Evolutionary conservation across 2,797 vertebrate species (phyloP).

Genomic region (Chrysocyon brachyurus): DNA sequence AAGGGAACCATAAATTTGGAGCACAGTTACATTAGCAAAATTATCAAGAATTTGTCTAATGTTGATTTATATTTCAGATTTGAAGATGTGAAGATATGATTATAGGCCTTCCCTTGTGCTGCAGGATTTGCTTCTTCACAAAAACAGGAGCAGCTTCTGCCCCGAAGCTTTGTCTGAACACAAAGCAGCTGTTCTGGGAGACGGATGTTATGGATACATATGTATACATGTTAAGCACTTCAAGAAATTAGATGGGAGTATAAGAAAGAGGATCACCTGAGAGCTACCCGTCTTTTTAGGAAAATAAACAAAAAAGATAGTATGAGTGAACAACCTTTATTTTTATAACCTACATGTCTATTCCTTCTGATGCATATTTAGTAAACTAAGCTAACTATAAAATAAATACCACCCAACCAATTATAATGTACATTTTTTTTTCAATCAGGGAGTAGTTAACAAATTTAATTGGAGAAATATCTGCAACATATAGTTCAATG

Average conservation of each 20-base stretch:
- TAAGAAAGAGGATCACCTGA: neutral
- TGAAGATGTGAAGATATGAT: neutral
- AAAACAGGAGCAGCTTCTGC: neutral
- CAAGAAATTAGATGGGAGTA: neutral
- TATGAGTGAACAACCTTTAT: neutral
- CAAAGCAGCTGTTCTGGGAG: neutral
- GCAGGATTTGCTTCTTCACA: neutral
- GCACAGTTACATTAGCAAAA: slow-evolving; percentile 51
- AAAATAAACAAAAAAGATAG: slow-evolving; percentile 5
- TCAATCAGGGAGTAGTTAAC: neutral
- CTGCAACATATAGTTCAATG: neutral
- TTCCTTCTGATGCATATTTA: slow-evolving; percentile 6
- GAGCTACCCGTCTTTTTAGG: neutral
- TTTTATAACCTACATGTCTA: slow-evolving; percentile 3
- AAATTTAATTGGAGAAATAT: neutral
- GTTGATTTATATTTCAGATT: slow-evolving; percentile 60
- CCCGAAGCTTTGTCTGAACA: neutral
- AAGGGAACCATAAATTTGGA: neutral
- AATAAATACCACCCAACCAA: neutral
- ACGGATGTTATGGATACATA: neutral
- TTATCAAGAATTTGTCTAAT: slow-evolving; percentile 54
- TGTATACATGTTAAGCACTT: neutral
- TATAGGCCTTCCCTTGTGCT: neutral
- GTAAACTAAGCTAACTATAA: neutral
- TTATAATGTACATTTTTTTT: neutral